phyloP scores from a whole-genome alignment of 2,797 vertebrate genomes.

The Mormyrops attenuatus region DNA sequence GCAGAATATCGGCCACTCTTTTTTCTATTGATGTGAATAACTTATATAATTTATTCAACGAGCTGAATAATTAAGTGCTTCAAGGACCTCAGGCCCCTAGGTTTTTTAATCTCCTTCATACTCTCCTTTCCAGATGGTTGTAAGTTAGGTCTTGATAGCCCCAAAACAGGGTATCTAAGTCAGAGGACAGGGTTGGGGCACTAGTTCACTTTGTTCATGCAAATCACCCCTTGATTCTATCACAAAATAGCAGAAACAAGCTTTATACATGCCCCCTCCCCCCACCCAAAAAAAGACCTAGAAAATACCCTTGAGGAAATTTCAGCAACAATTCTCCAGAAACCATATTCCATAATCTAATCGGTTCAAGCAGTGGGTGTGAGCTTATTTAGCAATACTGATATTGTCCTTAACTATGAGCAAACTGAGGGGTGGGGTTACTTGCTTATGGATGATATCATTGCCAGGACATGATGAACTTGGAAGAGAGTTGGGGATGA shows the following conservation, averaged over 20 bases:
- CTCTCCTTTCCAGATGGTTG: background rate
- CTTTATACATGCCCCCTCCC: background rate
- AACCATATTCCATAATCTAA: background rate
- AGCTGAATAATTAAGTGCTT: conserved; percentile 9
- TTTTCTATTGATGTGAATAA: background rate
- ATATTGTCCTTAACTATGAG: background rate
- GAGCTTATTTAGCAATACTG: conserved; percentile 3
- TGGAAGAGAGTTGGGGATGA: background rate
- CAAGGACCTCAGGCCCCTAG: background rate
- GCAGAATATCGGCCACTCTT: background rate
- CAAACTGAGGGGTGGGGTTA: background rate
- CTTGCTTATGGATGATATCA: background rate
- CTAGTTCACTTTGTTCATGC: background rate
- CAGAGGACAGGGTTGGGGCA: background rate
- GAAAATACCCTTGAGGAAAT: background rate
- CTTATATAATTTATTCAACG: conserved; percentile 7
- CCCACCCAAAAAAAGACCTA: background rate
- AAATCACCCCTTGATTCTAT: background rate
- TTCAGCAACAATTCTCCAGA: background rate
- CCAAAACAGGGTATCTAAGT: background rate
- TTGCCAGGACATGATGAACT: background rate
- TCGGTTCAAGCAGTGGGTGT: background rate
- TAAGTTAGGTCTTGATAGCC: background rate
- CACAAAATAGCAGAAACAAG: background rate
- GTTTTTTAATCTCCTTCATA: background rate